Evolutionary conservation across 2,797 vertebrate species (phyloP).

Genomic region (Podargus strigoides): DNA sequence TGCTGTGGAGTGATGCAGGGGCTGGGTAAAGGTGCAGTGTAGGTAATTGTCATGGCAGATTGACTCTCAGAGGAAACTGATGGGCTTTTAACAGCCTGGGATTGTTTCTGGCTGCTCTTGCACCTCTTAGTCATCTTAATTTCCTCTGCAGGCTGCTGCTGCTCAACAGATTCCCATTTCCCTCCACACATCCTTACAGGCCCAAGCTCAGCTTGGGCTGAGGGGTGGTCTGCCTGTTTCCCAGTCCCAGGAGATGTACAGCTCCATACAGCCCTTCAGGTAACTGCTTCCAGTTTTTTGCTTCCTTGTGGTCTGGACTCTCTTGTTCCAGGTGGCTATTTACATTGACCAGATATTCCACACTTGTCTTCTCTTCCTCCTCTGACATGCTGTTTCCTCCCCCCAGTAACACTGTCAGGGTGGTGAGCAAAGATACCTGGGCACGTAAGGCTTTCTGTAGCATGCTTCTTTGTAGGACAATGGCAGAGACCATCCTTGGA

Average conservation of each 20-base stretch:
- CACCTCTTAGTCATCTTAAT: neutral
- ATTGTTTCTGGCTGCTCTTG: neutral
- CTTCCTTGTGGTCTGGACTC: neutral
- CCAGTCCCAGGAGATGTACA: conserved; percentile 98
- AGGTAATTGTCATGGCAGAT: neutral
- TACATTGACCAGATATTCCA: neutral
- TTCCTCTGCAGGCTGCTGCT: conserved; percentile 82
- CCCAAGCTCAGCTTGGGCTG: conserved; percentile 93
- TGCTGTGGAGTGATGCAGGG: neutral
- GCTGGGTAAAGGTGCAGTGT: neutral
- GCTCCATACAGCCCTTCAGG: conserved; percentile 95
- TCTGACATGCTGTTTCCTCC: neutral
- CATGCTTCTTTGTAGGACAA: neutral
- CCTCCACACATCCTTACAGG: conserved; percentile 95
- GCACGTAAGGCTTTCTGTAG: neutral
- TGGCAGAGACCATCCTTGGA: neutral
- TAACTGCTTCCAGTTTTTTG: conserved; percentile 49
- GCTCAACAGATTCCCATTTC: conserved; percentile 98
- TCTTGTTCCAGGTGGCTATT: neutral
- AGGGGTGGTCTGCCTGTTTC: conserved; percentile 93
- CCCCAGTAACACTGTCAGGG: neutral
- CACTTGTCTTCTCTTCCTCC: fast-evolving
- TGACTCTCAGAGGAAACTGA: neutral
- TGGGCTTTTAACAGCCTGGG: neutral
- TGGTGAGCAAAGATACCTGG: neutral